phyloP scores from a whole-genome alignment of 2,888 invertebrate species.

The Leucoma salicis region DNA sequence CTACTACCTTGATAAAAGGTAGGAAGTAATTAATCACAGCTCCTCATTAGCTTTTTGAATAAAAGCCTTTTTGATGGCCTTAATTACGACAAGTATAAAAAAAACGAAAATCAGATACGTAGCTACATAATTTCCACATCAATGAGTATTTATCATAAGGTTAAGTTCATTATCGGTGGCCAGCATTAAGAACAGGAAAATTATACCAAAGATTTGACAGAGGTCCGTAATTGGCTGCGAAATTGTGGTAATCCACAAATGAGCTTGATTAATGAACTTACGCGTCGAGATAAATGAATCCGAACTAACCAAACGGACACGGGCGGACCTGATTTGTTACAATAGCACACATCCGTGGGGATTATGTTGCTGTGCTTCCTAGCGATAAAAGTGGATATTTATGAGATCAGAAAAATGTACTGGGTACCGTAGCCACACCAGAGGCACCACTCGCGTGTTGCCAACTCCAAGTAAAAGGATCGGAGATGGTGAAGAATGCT shows the following conservation, averaged over 20 bases:
- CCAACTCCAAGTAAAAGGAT: no score
- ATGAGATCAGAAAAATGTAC: neutral
- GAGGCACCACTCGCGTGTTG: no score
- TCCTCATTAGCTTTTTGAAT: no score
- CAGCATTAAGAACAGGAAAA: conserved; percentile 11
- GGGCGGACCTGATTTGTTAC: conserved; percentile 8
- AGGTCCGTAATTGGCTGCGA: conserved; percentile 16
- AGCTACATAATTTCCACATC: no score
- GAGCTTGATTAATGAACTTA: conserved; percentile 26
- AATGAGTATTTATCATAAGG: neutral
- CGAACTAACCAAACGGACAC: conserved; percentile 1
- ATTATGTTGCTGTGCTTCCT: neutral
- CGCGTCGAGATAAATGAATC: conserved; percentile 22
- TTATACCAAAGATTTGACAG: conserved; percentile 6
- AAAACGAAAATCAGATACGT: no score
- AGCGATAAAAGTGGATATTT: neutral
- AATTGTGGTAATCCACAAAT: conserved; percentile 15
- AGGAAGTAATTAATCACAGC: no score
- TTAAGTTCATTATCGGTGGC: conserved; percentile 3
- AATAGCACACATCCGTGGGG: neutral
- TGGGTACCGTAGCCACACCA: no score
- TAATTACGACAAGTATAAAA: no score
- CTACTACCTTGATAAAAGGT: no score
- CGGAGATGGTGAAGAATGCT: no score
- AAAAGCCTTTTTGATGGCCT: no score